These are phyloP conservation scores for Nymphalis urticae DNA, from an alignment of 2,888 invertebrate species.

Conservation along the genomic window DNA sequence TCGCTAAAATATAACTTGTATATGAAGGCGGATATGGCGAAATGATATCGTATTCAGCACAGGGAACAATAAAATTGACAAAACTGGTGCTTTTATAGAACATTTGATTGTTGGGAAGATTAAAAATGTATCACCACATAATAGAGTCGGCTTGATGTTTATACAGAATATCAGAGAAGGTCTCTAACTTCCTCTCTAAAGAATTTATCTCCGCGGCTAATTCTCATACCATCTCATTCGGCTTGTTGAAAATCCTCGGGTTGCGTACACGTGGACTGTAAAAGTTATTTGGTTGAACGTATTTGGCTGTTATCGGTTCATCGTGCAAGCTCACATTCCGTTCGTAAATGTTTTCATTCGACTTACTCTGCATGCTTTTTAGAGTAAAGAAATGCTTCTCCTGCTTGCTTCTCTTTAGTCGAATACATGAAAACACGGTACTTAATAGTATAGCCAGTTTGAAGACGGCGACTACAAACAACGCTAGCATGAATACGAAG, in stretches of 20 bases:
- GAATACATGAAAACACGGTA: slow-evolving; percentile 87
- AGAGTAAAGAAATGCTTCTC: slow-evolving; percentile 68
- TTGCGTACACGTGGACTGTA: slow-evolving; percentile 75
- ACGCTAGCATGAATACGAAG: slow-evolving; percentile 83
- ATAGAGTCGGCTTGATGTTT: slow-evolving; percentile 83
- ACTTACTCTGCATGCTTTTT: slow-evolving; percentile 64
- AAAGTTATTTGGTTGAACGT: slow-evolving; percentile 75
- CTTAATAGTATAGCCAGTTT: slow-evolving; percentile 87
- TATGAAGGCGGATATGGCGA: too few relatives aligned
- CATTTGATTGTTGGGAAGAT: not conserved
- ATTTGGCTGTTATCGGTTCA: slow-evolving; percentile 71
- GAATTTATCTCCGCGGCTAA: slow-evolving; percentile 80
- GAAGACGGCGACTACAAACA: slow-evolving; percentile 85
- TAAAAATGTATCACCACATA: slow-evolving; percentile 73
- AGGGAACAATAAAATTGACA: too few relatives aligned
- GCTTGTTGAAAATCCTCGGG: slow-evolving; percentile 72
- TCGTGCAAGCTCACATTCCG: slow-evolving; percentile 62
- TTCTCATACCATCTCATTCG: slow-evolving; percentile 80
- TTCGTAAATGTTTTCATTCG: slow-evolving; percentile 70
- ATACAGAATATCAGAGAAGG: slow-evolving; percentile 75
- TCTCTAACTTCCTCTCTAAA: slow-evolving; percentile 77
- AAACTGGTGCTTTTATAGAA: too few relatives aligned
- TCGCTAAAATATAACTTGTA: too few relatives aligned
- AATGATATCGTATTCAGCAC: too few relatives aligned
- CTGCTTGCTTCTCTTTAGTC: slow-evolving; percentile 78